Conservation (phyloP, 2,888 invertebrate genomes). For the Lasioglossum calceatum region DNA sequence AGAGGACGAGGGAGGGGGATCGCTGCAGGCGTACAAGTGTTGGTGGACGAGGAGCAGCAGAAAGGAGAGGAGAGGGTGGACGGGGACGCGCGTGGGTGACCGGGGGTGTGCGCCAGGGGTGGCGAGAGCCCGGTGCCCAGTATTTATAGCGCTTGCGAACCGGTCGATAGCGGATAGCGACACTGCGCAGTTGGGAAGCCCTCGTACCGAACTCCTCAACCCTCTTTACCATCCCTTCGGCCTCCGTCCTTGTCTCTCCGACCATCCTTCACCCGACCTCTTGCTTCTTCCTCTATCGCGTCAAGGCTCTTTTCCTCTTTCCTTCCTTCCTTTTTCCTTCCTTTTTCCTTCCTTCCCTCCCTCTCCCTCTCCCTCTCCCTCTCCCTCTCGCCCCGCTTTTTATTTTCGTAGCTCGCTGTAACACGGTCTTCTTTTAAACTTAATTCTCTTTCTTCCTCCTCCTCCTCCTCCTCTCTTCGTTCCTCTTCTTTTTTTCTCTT, state of each 20-base stretch:
- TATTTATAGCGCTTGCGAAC: conserved; percentile 82
- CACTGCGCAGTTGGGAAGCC: conserved; percentile 81
- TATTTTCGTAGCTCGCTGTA: background rate
- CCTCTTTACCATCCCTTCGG: background rate
- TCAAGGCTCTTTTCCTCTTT: conserved; percentile 38
- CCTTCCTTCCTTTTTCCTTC: background rate
- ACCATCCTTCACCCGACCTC: conserved; percentile 42
- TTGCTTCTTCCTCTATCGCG: conserved; percentile 49
- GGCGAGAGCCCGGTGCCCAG: conserved; percentile 80
- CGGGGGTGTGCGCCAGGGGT: conserved; percentile 71
- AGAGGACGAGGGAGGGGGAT: conserved; percentile 10
- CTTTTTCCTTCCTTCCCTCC: background rate
- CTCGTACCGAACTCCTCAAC: conserved; percentile 61
- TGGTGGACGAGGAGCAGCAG: conserved; percentile 32
- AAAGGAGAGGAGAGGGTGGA: conserved; percentile 21
- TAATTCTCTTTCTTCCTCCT: conserved; percentile 27
- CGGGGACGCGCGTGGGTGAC: conserved; percentile 61
- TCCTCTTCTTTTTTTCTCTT: background rate
- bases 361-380: background rate
- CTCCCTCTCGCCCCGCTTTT: background rate
- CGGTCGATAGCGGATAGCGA: conserved; percentile 82
- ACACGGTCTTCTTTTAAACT: conserved; percentile 41
- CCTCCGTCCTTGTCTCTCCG: conserved; percentile 30
- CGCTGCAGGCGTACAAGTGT: conserved; percentile 43
- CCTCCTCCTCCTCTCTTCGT: background rate